Base-by-base conservation (phyloP, 2,888 invertebrate species). In the Eurytoma californica region DNA sequence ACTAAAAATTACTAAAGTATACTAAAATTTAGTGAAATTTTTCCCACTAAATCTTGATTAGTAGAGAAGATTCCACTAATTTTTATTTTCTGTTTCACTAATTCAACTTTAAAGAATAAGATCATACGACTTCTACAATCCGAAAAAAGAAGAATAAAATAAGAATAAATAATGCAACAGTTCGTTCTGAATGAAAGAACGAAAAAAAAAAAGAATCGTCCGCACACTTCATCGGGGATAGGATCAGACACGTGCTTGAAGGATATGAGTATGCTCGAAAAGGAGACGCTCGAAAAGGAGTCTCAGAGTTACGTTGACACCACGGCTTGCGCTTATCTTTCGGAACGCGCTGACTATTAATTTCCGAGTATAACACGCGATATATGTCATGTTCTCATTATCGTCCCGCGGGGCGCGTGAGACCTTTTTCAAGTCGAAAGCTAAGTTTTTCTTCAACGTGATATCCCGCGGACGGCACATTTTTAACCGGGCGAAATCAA, bases 291-390 rank as follows among this genome's bases (percentile, higher is more conserved):
- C 51, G 75, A 61, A 76, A 74, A 75, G 66, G 60, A 75, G 39
- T 70, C 79, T 28, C 70, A n/a, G 49, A 69, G 24, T 75, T 61
- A 30, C 61, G 72, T 76, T 61, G 75, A 79, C 75, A 49, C 55
- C 61, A 66, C 75, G 72, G 72, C 67, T 75, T 76, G 67, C 60
- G 70, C 72, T 80, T 80, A 80, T 80, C 80, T 76, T 55, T 0
- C 16, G 72, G 80, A 80, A 80, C 80, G 72, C 84, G 88, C 88
- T 88, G 87, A 88, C 86, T 85, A 80, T 84, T 83, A 84, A 83
- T 83, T 88, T 88, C 87, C 84, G 80, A 80, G 88, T 88, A 88
- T 83, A 84, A 80, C 83, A 88, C 82, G 79, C 85, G 86, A 86
- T 86, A 85, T 83, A 83, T 75, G 83, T 82, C 70, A 20, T 72